Evolutionary conservation across 2,797 vertebrate genomes (phyloP), one percentile per base, ranked within the genome.

Genomic region (Avahi laniger): DNA sequence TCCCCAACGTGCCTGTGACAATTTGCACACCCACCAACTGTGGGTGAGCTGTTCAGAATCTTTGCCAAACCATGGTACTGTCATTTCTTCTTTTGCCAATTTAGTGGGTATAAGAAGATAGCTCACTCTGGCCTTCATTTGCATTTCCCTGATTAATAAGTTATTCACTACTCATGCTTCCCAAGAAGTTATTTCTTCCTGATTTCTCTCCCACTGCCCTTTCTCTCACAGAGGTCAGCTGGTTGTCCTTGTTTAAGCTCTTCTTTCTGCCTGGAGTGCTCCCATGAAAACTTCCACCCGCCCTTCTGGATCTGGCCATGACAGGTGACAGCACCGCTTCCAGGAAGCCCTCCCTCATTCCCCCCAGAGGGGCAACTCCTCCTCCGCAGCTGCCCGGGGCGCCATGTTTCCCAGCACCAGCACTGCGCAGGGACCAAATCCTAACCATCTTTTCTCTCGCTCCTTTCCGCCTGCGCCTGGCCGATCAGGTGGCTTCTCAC

Each of bases 21-120:
- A 2, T 35, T 22, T 7, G 48, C 67, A 54, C 26, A 14, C 54
- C 63, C 38, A 28, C 76, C 14, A 10, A 26, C 43, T 26, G 38
- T 2, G 11, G 18, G 26, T 10, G 63, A 65, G 54, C 48, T 18
- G 8, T 50, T 72, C 43, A 0, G 7, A 52, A 11, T 48, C 75
- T 28, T 24, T 2, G 11, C 54, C n/a, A 4, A 59, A 26, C 26
- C 8, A 0, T 0, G 15, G 14, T 8, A 2, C 7, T 7, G 13
- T 46, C n/a, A n/a, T 41, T 22, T 57, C 54, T 82, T 11, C 48
- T 73, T 80, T 17, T 28, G 80, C 80, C 59, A 5, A 28, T 43
- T n/a, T 35, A 4, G 41, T 52, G 30, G 35, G 35, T 17, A 2
- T 54, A 30, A 61, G 67, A 76, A 46, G 50, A 20, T 1, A 20